These are phyloP conservation scores for Syrrhaptes paradoxus DNA, from an alignment of 2,113 vertebrate genomes.

Conservation along the genomic window DNA sequence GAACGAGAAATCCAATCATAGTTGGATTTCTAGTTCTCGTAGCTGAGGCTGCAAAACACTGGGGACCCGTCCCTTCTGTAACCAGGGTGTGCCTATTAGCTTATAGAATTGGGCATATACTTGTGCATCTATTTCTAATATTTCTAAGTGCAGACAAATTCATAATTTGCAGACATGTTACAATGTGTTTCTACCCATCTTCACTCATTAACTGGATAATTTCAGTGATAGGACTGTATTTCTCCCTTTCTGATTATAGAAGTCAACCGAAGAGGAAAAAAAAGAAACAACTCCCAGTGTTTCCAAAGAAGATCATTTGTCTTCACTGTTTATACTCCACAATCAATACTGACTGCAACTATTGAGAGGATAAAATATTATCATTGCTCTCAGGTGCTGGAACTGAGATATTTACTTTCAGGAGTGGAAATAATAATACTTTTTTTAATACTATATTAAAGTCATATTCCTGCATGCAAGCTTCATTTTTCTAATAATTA, in stretches of 20 bases:
- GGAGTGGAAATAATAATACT: not conserved
- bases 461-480: not conserved
- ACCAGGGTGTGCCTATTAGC: fast-evolving
- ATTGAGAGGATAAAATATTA: not conserved
- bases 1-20: not conserved
- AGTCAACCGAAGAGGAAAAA: not conserved
- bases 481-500: not conserved
- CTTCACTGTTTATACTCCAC: not conserved
- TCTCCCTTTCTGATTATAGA: not conserved
- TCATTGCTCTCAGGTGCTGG: not conserved
- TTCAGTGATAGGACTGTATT: not conserved
- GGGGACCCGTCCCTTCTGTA: not conserved
- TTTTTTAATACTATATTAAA: not conserved
- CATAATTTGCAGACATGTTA: not conserved
- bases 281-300: not conserved
- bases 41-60: not conserved
- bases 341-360: not conserved
- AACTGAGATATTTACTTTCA: constrained; percentile 10
- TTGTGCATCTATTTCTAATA: not conserved
- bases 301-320: not conserved
- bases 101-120: not conserved
- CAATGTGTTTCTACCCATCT: not conserved
- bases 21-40: not conserved
- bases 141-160: not conserved
- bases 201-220: not conserved